Percentiles rank a stretch among this genome's conserved stretches.
Evolutionary conservation across 2,113 vertebrate genomes (phyloP).

Genomic region (Megaceryle torquata): DNA sequence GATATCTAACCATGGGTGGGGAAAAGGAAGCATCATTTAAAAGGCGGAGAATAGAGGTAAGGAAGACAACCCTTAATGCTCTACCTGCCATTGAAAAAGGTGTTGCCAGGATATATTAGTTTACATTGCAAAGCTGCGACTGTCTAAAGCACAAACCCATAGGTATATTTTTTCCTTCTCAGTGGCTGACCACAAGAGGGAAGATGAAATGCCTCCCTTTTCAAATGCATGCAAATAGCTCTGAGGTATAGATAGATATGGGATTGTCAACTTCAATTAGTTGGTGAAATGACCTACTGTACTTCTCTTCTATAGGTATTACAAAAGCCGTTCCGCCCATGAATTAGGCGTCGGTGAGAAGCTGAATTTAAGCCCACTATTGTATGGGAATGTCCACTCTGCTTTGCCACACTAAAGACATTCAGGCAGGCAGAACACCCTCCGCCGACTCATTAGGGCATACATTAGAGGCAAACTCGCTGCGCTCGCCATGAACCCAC

Average conservation of each 20-base stretch:
- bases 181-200: not conserved
- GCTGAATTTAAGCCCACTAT: conserved; percentile 65
- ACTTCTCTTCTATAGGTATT: conserved; percentile 53
- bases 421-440: conserved; percentile 55
- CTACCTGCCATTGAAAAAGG: not conserved
- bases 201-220: not conserved
- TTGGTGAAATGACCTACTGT: conserved; percentile 27
- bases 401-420: conserved; percentile 57
- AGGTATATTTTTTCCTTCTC: not conserved
- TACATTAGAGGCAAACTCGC: conserved; percentile 53
- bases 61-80: not conserved
- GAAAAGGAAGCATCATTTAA: not conserved
- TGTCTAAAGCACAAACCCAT: not conserved
- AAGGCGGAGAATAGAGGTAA: not conserved
- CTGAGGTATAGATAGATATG: conserved; percentile 38
- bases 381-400: conserved; percentile 57
- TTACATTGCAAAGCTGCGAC: not conserved
- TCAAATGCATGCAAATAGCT: not conserved
- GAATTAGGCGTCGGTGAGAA: conserved; percentile 48
- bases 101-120: not conserved
- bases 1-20: accelerated
- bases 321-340: conserved; percentile 41
- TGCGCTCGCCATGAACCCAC: conserved; percentile 51
- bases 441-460: conserved; percentile 53
- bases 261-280: conserved; percentile 37